A percentile compares a stretch with the other conserved stretches of the same genome.
These are phyloP conservation scores for Didymodactylos carnosus DNA, from an alignment of 2,888 invertebrate genomes.

Conservation along the genomic window DNA sequence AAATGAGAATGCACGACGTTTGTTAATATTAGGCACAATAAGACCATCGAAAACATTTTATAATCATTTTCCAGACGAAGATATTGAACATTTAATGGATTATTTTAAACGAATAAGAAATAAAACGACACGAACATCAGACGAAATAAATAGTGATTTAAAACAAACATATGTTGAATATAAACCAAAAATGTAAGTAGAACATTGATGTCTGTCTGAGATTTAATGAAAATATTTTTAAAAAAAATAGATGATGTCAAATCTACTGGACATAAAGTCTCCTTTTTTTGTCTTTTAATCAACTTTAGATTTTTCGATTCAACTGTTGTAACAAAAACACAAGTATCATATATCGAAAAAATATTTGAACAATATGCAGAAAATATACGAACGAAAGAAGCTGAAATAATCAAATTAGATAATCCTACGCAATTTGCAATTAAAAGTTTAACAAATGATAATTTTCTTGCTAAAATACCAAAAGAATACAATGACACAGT, in stretches of 20 bases:
- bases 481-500: not conserved
- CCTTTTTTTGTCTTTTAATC: not conserved
- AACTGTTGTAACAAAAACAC: not conserved
- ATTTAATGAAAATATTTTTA: no score
- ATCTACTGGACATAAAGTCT: no score
- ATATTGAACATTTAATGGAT: slow-evolving; percentile 8
- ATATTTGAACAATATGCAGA: not conserved
- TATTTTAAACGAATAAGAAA: not conserved
- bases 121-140: not conserved
- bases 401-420: not conserved
- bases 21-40: slow-evolving; percentile 5
- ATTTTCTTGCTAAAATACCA: not conserved
- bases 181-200: not conserved
- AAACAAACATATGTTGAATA: not conserved
- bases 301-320: not conserved
- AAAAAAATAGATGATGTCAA: no score
- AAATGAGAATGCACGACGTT: not conserved
- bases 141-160: not conserved
- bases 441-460: not conserved
- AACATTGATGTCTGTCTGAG: not conserved
- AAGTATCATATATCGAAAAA: not conserved
- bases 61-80: slow-evolving; percentile 3
- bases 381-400: not conserved
- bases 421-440: not conserved
- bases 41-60: slow-evolving; percentile 13